Base-by-base conservation (phyloP, 64 coral and sea anemone genomes). In the Catalaphyllia jardinei region DNA sequence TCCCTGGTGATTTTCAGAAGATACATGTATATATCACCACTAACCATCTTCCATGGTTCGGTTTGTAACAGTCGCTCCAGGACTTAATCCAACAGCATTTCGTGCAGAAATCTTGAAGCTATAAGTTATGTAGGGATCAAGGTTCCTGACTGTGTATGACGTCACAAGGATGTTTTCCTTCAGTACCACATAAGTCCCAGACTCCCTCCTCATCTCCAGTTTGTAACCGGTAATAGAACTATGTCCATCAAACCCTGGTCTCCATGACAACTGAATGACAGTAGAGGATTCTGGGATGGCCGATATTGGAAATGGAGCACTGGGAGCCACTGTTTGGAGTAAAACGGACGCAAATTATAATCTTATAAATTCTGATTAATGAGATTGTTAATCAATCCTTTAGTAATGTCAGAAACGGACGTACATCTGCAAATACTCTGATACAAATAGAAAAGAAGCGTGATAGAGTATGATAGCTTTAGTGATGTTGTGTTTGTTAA, bases 231-330 rank as follows among this genome's bases (percentile, higher is more conserved):
- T 95, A 73, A 98, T 77, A 22, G 93, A 28, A 60, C 86, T 91
- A 84, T 93, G 87, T 30, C 96, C 96, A 71, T 95, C 80, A 88
- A 95, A 98, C 3, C 90, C 91, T 78, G 90, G 91, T 79, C 87
- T 78, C 96, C 96, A 98, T 61, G 83, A 95, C 71, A 98, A 86
- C 64, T 93, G 29, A 52, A 98, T 76, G 2, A 88, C 87, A 6
- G 93, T 88, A 20, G 93, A 92, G 24, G 96, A 90, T 35, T 79
- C 35, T 7, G 93, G 71, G 20, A 59, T 31, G 27, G 91, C 93
- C 10, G 46, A 84, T 2, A 98, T 38, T 86, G 27, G 29, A 16
- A 82, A 35, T 13, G 90, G 96, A 59, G 78, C 61, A 72, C 86
- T 91, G 29, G 96, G 96, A 51, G 83, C 83, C 28, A 93, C 96